Conservation (phyloP, 2,797 vertebrate species). For the Chloroceryle amazona region DNA sequence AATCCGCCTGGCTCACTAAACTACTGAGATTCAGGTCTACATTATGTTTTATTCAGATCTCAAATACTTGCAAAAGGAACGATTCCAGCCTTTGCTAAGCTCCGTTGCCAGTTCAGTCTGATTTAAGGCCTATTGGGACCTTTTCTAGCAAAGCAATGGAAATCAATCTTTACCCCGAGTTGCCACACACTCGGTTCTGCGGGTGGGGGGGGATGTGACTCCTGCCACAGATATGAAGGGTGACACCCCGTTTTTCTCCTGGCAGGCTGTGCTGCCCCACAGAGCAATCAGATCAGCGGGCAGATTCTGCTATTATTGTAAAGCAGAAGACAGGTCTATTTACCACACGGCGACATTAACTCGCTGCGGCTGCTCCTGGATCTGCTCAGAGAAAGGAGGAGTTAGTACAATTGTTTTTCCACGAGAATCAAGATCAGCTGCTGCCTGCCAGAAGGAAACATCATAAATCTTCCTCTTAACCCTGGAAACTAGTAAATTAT, state of each 20-base stretch:
- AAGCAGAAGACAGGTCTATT: neutral
- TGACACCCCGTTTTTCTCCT: neutral
- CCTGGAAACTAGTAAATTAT: slow-evolving; percentile 64
- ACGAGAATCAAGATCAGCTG: slow-evolving; percentile 42
- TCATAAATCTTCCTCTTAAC: slow-evolving; percentile 67
- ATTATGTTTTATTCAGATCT: slow-evolving; percentile 67
- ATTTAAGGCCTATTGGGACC: slow-evolving; percentile 19
- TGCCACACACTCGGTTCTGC: neutral
- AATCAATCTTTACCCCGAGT: neutral
- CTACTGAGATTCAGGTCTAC: slow-evolving; percentile 16
- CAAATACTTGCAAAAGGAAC: slow-evolving; percentile 61
- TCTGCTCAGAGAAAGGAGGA: neutral
- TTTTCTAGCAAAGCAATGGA: slow-evolving; percentile 9
- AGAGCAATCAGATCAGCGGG: neutral
- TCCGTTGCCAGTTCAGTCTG: slow-evolving; percentile 8
- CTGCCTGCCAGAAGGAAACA: slow-evolving; percentile 42
- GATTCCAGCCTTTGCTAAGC: neutral
- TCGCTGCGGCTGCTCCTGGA: neutral
- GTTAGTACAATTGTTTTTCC: slow-evolving; percentile 33
- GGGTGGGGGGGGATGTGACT: neutral
- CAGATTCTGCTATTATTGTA: neutral
- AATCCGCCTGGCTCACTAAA: slow-evolving; percentile 10
- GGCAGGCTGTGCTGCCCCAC: neutral
- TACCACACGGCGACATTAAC: neutral
- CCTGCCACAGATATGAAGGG: neutral